Base-by-base conservation (phyloP, 2,113 vertebrate genomes). In the Antennarius striatus region DNA sequence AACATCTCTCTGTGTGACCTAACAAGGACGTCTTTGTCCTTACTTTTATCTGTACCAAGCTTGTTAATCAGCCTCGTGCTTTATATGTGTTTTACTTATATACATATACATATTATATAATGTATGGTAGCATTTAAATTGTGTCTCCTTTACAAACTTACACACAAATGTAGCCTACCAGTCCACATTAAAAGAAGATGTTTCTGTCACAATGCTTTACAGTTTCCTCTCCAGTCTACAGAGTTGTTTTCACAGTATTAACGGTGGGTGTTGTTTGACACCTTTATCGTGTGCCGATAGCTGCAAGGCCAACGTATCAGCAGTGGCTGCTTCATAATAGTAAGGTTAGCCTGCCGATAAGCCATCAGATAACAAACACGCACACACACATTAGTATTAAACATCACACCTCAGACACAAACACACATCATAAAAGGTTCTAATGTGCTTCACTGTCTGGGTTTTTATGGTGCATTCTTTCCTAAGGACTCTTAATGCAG, bases 1-100 rank as follows among this genome's bases (percentile, higher is more conserved):
- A 47, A 47, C 56, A 55, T 58, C 55, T 40, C 50, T 66, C 58
- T 28, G 49, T 30, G 51, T 81, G 71, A 77, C 68, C 80, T 79
- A 77, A 87, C 72, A 87, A 87, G 70, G 43, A 64, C 68, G 45
- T 53, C 68, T 78, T 80, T 81, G 79, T 85, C 61, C 15, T 40
- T 47, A 50, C 68, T 74, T 81, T 71, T 52, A 71, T 57, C 66
- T 63, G n/a, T 22, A 71, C 13, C n/a, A 45, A 73, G 68, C 62
- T 48, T 65, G 78, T 56, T 62, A 48, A 71, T 77, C 76, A 45
- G 32, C 32, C 32, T 7, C 32, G 32, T 36, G 32, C 32, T 5
- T 36, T 36, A 36, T 36, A 3, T 3, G 5, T 36, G 32, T 36
- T 36, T 36, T 36, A 22, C 2, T 22, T 22, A 22, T 1, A 22